Percentiles rank a stretch among this genome's conserved stretches.
phyloP scores from a whole-genome alignment of 2,797 vertebrate genomes.

The Lagodon rhomboides region DNA sequence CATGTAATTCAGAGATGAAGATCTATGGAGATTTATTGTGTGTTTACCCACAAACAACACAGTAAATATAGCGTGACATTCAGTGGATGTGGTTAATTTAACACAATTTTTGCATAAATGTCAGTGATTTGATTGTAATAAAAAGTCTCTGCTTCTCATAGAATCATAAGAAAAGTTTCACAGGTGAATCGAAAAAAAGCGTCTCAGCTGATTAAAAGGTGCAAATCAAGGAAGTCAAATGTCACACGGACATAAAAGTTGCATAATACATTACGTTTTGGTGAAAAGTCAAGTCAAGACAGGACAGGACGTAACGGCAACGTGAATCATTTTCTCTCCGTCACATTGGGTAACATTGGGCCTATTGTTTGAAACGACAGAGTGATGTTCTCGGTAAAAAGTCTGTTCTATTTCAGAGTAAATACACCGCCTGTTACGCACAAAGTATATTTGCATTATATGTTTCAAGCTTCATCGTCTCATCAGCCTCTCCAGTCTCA shows the following conservation, averaged over 20 bases:
- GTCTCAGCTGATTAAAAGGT: not conserved
- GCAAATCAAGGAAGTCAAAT: not conserved
- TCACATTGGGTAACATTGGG: not conserved
- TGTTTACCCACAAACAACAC: not conserved
- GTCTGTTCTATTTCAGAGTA: no score
- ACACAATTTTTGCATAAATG: not conserved
- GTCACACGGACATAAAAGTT: no score
- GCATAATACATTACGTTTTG: not conserved
- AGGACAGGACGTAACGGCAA: not conserved
- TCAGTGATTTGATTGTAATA: not conserved
- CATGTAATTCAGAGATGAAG: not conserved
- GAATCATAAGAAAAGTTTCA: not conserved
- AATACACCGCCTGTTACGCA: not conserved
- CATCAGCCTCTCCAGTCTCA: no score
- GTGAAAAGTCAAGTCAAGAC: not conserved
- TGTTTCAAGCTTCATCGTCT: not conserved
- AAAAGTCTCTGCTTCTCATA: not conserved
- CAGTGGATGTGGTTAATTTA: not conserved
- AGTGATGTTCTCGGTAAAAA: not conserved
- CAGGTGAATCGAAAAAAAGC: not conserved
- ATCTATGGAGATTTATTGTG: not conserved
- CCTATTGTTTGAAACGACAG: not conserved
- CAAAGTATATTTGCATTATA: not conserved
- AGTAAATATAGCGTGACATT: not conserved
- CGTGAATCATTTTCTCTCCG: not conserved